Conservation (phyloP, 2,888 invertebrate species). For the Argyresthia albistria region DNA sequence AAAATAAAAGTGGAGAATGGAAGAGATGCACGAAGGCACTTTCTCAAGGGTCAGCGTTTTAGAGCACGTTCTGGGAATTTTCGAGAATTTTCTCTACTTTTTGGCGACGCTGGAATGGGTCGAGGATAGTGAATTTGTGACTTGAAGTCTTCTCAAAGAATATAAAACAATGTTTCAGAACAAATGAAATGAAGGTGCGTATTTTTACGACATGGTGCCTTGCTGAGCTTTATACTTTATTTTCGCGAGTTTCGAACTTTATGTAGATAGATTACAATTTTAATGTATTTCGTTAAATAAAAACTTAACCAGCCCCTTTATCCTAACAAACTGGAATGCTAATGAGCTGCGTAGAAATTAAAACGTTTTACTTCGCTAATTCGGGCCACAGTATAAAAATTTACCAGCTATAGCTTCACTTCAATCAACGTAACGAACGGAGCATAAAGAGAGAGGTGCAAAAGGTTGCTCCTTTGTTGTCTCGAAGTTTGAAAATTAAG, state of each 20-base stretch:
- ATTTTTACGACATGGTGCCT: no score
- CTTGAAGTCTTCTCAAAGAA: no score
- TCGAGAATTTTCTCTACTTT: no score
- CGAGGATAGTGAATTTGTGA: no score
- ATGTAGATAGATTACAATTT: background rate
- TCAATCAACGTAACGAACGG: slow-evolving; percentile 9
- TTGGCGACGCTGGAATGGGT: no score
- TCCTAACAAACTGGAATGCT: slow-evolving; percentile 36
- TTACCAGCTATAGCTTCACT: slow-evolving; percentile 1
- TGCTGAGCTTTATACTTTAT: no score
- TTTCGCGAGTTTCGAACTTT: no score
- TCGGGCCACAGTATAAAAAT: slow-evolving; percentile 13
- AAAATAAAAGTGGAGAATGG: background rate
- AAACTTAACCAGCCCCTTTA: background rate
- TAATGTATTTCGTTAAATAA: background rate
- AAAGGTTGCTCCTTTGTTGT: slow-evolving; percentile 43
- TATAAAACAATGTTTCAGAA: no score
- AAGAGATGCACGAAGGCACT: no score
- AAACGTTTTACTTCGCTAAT: slow-evolving; percentile 26
- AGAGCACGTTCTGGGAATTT: no score
- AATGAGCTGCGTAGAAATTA: slow-evolving; percentile 40
- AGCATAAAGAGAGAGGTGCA: slow-evolving; percentile 24
- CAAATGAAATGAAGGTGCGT: no score
- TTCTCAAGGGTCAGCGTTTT: no score
- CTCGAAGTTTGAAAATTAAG: slow-evolving; percentile 54